Evolutionary conservation across 2,888 invertebrate genomes (phyloP).

Genomic region (Melinopterus prodromus): DNA sequence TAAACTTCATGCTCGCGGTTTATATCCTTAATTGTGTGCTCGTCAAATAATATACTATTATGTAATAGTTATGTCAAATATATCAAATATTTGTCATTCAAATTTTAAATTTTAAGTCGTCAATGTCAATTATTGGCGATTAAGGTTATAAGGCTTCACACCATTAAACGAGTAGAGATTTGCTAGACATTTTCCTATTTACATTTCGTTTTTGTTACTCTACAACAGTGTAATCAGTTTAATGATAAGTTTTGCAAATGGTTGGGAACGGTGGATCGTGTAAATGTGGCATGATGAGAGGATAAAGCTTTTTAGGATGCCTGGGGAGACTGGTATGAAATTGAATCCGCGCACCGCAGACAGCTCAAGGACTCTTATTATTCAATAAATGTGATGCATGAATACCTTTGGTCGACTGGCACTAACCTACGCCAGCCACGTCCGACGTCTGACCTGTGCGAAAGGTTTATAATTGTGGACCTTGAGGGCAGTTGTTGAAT

Average conservation of each 20-base stretch:
- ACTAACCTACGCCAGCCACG: neutral
- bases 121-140: too few species aligned
- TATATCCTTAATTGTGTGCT: too few species aligned
- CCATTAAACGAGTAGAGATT: too few species aligned
- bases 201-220: too few species aligned
- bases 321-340: conserved; percentile 10
- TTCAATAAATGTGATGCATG: conserved; percentile 9
- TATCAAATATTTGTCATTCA: too few species aligned
- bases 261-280: neutral
- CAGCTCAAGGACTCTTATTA: conserved; percentile 15
- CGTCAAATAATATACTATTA: too few species aligned
- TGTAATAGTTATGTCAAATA: too few species aligned
- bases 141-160: too few species aligned
- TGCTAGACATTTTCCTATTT: too few species aligned
- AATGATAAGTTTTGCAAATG: neutral
- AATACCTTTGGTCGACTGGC: conserved; percentile 4
- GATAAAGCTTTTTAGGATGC: neutral
- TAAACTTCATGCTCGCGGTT: too few species aligned
- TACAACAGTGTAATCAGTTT: neutral
- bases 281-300: neutral
- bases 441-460: neutral
- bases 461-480: conserved; percentile 4
- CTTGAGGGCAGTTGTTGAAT: neutral
- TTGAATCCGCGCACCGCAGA: conserved; percentile 21
- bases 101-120: too few species aligned